phyloP scores from a whole-genome alignment of 2,888 invertebrate species.

The Nomada flava region DNA sequence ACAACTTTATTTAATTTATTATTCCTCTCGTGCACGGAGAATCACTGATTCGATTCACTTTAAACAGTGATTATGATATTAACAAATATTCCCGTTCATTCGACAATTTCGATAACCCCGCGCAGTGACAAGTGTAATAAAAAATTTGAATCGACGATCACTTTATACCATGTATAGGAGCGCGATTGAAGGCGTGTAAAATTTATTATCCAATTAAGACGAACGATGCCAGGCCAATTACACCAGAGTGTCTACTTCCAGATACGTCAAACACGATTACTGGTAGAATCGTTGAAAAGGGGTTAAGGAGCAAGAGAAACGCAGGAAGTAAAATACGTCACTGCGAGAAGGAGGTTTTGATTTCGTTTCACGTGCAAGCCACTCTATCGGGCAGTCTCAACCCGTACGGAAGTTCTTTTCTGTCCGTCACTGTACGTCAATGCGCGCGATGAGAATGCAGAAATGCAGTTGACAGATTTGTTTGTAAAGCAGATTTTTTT shows the following conservation, averaged over 20 bases:
- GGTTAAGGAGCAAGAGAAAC: conserved; percentile 29
- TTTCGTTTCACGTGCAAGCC: conserved; percentile 62
- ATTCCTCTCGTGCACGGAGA: neutral
- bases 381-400: conserved; percentile 53
- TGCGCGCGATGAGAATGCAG: conserved; percentile 50
- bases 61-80: no score
- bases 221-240: conserved; percentile 9
- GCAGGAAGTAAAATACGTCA: conserved; percentile 43
- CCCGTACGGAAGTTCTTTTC: conserved; percentile 59
- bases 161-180: neutral
- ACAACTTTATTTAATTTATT: neutral
- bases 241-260: conserved; percentile 4
- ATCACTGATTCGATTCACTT: neutral
- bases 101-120: neutral
- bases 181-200: conserved; percentile 12
- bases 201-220: conserved; percentile 27
- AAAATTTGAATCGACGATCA: neutral
- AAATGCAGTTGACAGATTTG: conserved; percentile 21
- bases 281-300: conserved; percentile 28
- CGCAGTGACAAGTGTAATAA: neutral
- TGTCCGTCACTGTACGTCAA: conserved; percentile 46
- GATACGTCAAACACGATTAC: conserved; percentile 35
- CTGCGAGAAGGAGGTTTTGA: conserved; percentile 37
- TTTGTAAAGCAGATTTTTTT: neutral
- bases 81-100: neutral